Evolutionary conservation across 92 coral and sea anemone genomes (phyloP).

Genomic region (Palythoa heliodiscus): DNA sequence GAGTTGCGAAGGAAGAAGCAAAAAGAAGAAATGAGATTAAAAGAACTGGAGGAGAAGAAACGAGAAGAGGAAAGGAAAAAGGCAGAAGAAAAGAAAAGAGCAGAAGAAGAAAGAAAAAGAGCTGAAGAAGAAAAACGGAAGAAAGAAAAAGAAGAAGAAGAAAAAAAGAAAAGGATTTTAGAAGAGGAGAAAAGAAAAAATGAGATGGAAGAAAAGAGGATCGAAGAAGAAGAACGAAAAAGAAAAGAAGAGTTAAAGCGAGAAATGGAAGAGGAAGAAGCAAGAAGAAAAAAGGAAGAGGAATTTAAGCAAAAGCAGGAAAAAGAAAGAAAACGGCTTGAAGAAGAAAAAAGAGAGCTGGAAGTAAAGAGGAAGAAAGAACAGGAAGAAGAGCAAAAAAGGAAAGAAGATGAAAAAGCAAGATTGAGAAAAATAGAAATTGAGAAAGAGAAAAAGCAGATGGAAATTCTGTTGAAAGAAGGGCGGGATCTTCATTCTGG

Average conservation of each 20-base stretch:
- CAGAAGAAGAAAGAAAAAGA: slow-evolving; percentile 25
- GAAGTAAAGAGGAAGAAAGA: slow-evolving; percentile 29
- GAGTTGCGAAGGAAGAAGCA: slow-evolving; percentile 7
- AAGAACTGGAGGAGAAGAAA: slow-evolving; percentile 21
- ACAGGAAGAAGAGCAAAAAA: slow-evolving; percentile 35
- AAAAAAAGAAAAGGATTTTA: slow-evolving; percentile 38
- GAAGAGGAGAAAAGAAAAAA: slow-evolving; percentile 46
- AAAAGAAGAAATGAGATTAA: slow-evolving; percentile 32
- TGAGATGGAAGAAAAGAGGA: slow-evolving; percentile 48
- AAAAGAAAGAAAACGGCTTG: slow-evolving; percentile 13
- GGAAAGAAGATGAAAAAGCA: slow-evolving; percentile 22
- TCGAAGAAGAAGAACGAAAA: slow-evolving; percentile 43
- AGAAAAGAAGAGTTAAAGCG: slow-evolving; percentile 49
- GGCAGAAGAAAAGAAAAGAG: slow-evolving; percentile 42
- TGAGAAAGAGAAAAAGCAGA: slow-evolving; percentile 28
- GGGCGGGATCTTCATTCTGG: slow-evolving; percentile 34
- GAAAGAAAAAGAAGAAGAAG: slow-evolving; percentile 33
- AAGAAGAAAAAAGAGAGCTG: slow-evolving; percentile 32
- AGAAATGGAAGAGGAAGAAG: slow-evolving; percentile 41
- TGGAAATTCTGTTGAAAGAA: slow-evolving; percentile 36
- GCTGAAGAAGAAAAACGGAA: slow-evolving; percentile 25
- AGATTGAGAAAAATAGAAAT: slow-evolving; percentile 4
- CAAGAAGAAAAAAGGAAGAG: slow-evolving; percentile 25
- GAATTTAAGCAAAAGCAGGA: slow-evolving; percentile 36
- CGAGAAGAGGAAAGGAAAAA: slow-evolving; percentile 25